A percentile compares a stretch with the other conserved stretches of the same genome.
Conservation (phyloP, 2,113 vertebrate species). For the Pachypanchax playfairii region DNA sequence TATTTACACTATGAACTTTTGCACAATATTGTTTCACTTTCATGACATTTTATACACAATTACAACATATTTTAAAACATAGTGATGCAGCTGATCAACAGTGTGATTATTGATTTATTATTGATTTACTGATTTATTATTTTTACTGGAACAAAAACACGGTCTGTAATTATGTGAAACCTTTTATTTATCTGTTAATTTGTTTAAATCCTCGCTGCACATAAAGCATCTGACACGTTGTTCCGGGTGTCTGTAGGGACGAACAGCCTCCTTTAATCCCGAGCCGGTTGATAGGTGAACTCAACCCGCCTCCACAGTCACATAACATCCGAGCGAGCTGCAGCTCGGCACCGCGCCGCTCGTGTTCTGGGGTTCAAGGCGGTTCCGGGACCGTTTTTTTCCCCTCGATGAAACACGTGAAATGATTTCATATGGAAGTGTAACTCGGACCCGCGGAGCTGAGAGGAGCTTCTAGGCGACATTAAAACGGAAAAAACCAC, state of each 20-base stretch:
- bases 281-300: slow-evolving; percentile 49
- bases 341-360: slow-evolving; percentile 13
- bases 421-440: slow-evolving; percentile 13
- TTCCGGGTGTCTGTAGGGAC: slow-evolving; percentile 3
- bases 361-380: accelerated
- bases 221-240: too few relatives aligned
- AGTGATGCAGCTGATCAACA: too few relatives aligned
- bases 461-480: neutral
- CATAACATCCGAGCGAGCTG: slow-evolving; percentile 9
- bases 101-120: too few relatives aligned
- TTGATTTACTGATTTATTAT: too few relatives aligned
- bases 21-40: too few relatives aligned
- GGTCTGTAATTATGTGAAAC: too few relatives aligned
- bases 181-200: too few relatives aligned
- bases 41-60: too few relatives aligned
- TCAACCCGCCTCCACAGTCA: slow-evolving; percentile 52
- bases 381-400: neutral
- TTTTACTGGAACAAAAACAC: too few relatives aligned
- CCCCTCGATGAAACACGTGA: neutral
- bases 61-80: too few relatives aligned
- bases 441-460: neutral
- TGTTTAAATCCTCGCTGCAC: too few relatives aligned
- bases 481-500: slow-evolving; percentile 10
- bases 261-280: slow-evolving; percentile 52
- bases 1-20: too few relatives aligned